These are phyloP conservation scores for Palythoa grandis DNA, from an alignment of 92 coral and sea anemone genomes.

Conservation along the genomic window DNA sequence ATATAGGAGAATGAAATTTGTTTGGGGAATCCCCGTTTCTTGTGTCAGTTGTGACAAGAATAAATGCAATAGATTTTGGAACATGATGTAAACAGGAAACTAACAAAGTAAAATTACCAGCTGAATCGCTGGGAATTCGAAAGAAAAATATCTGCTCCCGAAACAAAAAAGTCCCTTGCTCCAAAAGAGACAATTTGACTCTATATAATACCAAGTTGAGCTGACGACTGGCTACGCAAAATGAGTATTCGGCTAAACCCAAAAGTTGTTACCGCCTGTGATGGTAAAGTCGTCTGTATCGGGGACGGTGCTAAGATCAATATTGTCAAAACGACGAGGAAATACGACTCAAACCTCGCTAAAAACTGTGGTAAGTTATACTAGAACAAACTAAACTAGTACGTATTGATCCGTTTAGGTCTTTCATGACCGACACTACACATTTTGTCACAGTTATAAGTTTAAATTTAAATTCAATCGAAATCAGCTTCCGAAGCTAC, in stretches of 20 bases:
- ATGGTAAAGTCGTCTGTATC: slow-evolving; percentile 22
- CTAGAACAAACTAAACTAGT: too few species aligned
- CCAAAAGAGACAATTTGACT: background rate
- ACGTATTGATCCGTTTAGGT: too few species aligned
- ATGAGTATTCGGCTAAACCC: background rate
- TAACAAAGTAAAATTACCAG: background rate
- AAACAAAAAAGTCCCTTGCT: background rate
- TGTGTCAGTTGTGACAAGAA: too few species aligned
- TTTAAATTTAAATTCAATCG: too few species aligned
- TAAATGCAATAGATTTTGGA: too few species aligned
- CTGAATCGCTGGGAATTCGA: background rate
- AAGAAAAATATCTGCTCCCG: background rate
- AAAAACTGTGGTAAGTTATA: background rate
- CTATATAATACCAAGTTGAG: background rate
- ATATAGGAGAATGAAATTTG: too few species aligned
- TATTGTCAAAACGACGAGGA: background rate
- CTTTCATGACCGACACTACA: too few species aligned
- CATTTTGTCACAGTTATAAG: too few species aligned
- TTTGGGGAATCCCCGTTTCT: background rate
- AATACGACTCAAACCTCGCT: background rate
- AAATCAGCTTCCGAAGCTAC: too few species aligned
- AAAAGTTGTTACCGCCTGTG: background rate
- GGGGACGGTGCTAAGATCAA: slow-evolving; percentile 35
- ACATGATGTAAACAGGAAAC: background rate
- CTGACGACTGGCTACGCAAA: background rate